Evolutionary conservation across 2,888 invertebrate genomes (phyloP).

Genomic region (Aricia artaxerxes): DNA sequence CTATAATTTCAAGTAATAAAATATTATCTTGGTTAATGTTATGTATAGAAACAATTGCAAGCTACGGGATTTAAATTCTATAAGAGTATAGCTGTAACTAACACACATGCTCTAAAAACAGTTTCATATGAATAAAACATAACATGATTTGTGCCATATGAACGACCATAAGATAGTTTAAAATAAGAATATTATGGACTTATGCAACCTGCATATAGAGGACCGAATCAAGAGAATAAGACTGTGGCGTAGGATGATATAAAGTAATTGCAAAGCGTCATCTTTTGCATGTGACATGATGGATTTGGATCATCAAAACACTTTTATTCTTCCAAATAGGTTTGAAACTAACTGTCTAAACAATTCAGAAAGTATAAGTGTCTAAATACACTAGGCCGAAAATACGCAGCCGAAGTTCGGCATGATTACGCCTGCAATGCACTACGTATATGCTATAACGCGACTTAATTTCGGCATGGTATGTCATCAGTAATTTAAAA

Average conservation of each 20-base stretch:
- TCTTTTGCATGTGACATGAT: not conserved
- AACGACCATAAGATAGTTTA: conserved; percentile 10
- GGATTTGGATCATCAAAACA: no score
- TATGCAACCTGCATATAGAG: conserved; percentile 7
- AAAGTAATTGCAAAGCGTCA: not conserved
- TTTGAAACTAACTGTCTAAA: not conserved
- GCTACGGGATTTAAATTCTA: not conserved
- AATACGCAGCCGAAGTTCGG: no score
- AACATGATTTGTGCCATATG: conserved; percentile 20
- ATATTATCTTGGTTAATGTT: not conserved
- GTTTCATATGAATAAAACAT: conserved; percentile 45
- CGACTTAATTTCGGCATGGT: no score
- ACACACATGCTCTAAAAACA: conserved; percentile 40
- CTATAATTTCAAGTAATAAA: not conserved
- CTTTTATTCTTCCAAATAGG: not conserved
- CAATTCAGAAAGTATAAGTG: no score
- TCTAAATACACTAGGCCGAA: no score
- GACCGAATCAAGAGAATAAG: not conserved
- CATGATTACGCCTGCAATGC: no score
- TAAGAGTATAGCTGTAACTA: not conserved
- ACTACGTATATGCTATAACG: no score
- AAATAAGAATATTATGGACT: not conserved
- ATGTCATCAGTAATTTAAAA: no score
- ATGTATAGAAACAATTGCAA: not conserved
- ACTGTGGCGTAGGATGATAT: not conserved